phyloP scores from a whole-genome alignment of 2,113 vertebrate species.

The Catharus bicknelli region DNA sequence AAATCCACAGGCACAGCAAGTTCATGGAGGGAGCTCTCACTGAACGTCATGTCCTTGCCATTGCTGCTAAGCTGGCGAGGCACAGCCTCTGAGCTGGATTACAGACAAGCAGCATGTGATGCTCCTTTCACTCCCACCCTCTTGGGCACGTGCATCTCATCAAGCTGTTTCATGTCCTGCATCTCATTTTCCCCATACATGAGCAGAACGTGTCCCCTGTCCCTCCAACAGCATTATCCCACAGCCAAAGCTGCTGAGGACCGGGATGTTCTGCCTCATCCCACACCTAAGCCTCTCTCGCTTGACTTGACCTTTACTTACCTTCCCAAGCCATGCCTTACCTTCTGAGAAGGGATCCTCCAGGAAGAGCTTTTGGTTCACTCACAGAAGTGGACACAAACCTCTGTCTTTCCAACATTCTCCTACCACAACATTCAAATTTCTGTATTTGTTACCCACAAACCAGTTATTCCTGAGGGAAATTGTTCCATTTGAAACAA shows the following conservation, averaged over 20 bases:
- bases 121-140: not conserved
- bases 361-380: not conserved
- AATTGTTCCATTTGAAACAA: not conserved
- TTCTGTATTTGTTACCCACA: not conserved
- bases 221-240: not conserved
- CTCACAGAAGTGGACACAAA: not conserved
- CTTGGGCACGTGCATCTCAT: not conserved
- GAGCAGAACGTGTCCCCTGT: not conserved
- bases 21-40: not conserved
- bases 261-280: not conserved
- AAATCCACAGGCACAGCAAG: not conserved
- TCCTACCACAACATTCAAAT: not conserved
- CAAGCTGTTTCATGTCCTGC: not conserved
- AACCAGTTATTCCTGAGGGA: not conserved
- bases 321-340: not conserved
- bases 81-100: not conserved
- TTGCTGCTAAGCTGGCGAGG: not conserved
- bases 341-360: not conserved
- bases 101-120: not conserved
- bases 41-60: not conserved
- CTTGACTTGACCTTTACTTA: not conserved
- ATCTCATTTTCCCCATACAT: not conserved
- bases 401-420: not conserved
- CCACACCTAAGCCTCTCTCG: rapidly evolving
- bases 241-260: not conserved